Base-by-base conservation (phyloP, 2,113 vertebrate genomes). In the Gambusia affinis region DNA sequence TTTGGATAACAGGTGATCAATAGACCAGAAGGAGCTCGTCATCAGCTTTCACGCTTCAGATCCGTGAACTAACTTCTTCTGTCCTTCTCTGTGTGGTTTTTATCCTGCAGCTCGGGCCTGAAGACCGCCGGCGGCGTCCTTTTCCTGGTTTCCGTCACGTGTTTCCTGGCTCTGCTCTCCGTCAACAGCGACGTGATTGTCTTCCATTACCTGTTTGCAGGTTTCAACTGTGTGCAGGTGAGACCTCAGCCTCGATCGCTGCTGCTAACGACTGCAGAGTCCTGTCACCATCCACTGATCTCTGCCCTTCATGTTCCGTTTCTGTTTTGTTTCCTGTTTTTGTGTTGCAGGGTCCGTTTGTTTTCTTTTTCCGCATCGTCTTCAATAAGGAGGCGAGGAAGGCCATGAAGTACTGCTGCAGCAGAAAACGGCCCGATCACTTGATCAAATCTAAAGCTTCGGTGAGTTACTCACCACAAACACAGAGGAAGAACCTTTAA, bases 181-280 rank as follows among this genome's bases (percentile, higher is more conserved):
- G 95, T 99, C 87, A 99, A 98, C 95, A 97, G 95, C 0, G 97
- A 98, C 80, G 88, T 95, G 6, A 95, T 98, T 78, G 94, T 98
- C 81, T 96, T 97, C 91, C 97, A 99, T 92, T 97, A 98, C 91
- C 94, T 98, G 91, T 98, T 97, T 0, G 96, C 97, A 0, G 93
- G 92, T 12, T 96, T 96, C 92, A 96, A 95, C 92, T 97, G 96
- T 78, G 73, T 96, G 54, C 97, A 97, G 96, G 97, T 98, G 91
- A 79, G 82, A 8, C 22, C 17, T 28, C 4, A n/a, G 0, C 0
- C 22, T 57, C 28, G 14, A 33, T 12, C 33, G 19, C 17, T 15
- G 8, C 27, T 15, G 3, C 11, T 14, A 0, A 42, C 61, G 1
- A 17, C 11, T 11, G 22, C 0, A 4, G n/a, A 4, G n/a, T 24